Evolutionary conservation across 1,140 invertebrate genomes (phyloP), one percentile per base, ranked within the genome.

Genomic region (Triops cancriformis): DNA sequence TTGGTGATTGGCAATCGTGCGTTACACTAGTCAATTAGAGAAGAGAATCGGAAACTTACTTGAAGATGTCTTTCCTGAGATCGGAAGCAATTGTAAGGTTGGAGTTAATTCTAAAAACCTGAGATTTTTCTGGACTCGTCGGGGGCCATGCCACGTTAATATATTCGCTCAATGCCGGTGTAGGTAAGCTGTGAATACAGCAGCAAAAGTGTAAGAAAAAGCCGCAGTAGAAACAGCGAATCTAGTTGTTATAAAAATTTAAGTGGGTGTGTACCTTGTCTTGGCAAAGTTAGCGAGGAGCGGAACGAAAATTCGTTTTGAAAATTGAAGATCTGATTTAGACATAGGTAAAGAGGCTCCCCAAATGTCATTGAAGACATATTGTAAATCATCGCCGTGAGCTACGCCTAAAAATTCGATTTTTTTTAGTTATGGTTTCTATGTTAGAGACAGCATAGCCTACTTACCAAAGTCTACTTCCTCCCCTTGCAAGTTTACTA

Each of bases 381-480:
- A 84, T 28, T 84, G 82, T 3, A 85, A 79, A 76, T 85, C 83
- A 74, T 85, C 84, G 1, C 84, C 84, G 74, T 85, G 84, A 28
- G 83, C 84, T 41, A 84, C 83, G 12, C 80, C 84, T 83, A 64
- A 3, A 77, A 78, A 45, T 12, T 72, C 37, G 18, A 64, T 64
- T 9, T 12, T 45, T 45, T 5, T 23, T 64, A 37, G 31, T 37
- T 37, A 37, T 64, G 7, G 6, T 64, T 64, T 10, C n/a, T 26
- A 76, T 14, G 26, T 37, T 41, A 10, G n/a, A 76, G 31, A 26
- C 3, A 28, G 43, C 7, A 18, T n/a, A n/a, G n/a, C n/a, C n/a
- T 27, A 31, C 51, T 7, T 76, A 79, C 78, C 78, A 14, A 79
- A 77, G 28, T 76, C 75, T 5, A 26, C 78, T 23, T 73, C 73